Evolutionary conservation across 2,113 vertebrate species (phyloP), one percentile per base, ranked within the genome.

Genomic region (Girardinichthys multiradiatus): DNA sequence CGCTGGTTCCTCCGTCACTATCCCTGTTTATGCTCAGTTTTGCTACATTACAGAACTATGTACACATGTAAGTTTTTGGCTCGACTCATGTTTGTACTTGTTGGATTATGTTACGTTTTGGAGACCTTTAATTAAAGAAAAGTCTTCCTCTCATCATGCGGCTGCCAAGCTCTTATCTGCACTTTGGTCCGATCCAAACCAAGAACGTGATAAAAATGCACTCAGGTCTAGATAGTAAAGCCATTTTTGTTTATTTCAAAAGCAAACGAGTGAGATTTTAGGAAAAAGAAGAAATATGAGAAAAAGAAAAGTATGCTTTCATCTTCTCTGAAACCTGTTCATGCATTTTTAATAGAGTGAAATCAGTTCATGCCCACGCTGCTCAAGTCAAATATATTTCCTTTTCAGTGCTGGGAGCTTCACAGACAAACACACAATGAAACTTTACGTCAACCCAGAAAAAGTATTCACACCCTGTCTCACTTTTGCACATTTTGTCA

Each of bases 121-220:
- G n/a, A n/a, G n/a, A n/a, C n/a, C n/a, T n/a, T n/a, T n/a, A n/a
- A n/a, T n/a, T n/a, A n/a, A n/a, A n/a, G n/a, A n/a, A n/a, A n/a
- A n/a, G n/a, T n/a, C n/a, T n/a, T n/a, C n/a, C n/a, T n/a, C n/a
- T n/a, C n/a, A n/a, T n/a, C n/a, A n/a, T n/a, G n/a, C n/a, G n/a
- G n/a, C n/a, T n/a, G n/a, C n/a, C n/a, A n/a, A n/a, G n/a, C n/a
- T n/a, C n/a, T n/a, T n/a, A n/a, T n/a, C n/a, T n/a, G n/a, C 82
- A 68, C 48, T 29, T 72, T 78, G n/a, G 24, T 72, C 48, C 45
- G 71, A 80, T 81, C 72, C 67, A n/a, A 67, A 68, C 31, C 65
- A 30, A 63, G 37, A 15, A 3, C 37, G 73, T 64, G 64, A 75
- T 74, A 42, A 62, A 87, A 74, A 59, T 57, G 10, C 29, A 30